Evolutionary conservation across 2,113 vertebrate species (phyloP).

Genomic region (Fulmarus glacialis): DNA sequence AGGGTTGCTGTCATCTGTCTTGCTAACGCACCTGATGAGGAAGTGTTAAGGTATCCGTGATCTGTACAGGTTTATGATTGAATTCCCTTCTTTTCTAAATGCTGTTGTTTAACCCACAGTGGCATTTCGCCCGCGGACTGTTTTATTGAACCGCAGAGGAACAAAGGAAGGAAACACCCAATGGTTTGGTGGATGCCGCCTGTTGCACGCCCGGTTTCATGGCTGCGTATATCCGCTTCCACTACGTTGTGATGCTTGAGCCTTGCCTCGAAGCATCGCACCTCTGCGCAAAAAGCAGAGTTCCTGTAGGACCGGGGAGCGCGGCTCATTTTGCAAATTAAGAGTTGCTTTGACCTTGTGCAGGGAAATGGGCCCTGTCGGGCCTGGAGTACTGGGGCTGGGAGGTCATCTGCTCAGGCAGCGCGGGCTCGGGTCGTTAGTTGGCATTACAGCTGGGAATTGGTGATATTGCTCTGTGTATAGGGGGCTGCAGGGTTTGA

Average conservation of each 20-base stretch:
- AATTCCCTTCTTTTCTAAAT: background rate
- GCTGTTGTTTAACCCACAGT: background rate
- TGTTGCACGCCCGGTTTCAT: background rate
- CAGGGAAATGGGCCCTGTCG: slow-evolving; percentile 49
- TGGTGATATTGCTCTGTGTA: slow-evolving; percentile 22
- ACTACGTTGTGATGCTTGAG: background rate
- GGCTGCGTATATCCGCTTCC: slow-evolving; percentile 7
- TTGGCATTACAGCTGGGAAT: slow-evolving; percentile 51
- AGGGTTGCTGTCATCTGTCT: background rate
- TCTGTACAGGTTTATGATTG: background rate
- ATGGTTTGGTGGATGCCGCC: slow-evolving; percentile 34
- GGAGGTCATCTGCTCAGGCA: slow-evolving; percentile 71
- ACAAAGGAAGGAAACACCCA: slow-evolving; percentile 41
- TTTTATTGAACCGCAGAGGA: slow-evolving; percentile 14
- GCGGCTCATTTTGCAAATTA: slow-evolving; percentile 52
- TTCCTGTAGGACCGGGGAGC: slow-evolving; percentile 29
- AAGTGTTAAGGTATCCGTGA: background rate
- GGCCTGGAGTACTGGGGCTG: slow-evolving; percentile 48
- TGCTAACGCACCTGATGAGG: background rate
- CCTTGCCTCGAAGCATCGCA: background rate
- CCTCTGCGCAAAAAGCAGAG: slow-evolving; percentile 53
- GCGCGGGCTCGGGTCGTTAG: background rate
- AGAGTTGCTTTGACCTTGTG: slow-evolving; percentile 75
- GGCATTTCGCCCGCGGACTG: background rate
- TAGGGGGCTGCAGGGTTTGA: background rate